These are phyloP conservation scores for Melanitta fusca DNA, from an alignment of 2,797 vertebrate species.

Conservation along the genomic window DNA sequence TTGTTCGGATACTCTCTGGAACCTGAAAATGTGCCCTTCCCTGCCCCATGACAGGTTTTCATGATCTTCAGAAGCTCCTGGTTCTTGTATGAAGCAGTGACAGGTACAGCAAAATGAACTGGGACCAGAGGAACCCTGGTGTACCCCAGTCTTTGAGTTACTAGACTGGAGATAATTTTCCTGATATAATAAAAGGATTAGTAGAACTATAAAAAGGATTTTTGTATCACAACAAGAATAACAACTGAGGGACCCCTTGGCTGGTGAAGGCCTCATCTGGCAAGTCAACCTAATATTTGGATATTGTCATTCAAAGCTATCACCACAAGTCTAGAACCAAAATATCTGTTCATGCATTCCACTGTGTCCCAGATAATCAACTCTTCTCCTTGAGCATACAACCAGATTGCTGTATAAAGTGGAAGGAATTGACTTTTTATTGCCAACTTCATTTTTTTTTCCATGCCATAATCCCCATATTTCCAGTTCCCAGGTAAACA, in stretches of 20 bases:
- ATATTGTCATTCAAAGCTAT: neutral
- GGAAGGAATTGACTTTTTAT: neutral
- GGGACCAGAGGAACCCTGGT: neutral
- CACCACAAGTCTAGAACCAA: neutral
- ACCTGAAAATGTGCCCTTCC: neutral
- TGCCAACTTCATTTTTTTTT: neutral
- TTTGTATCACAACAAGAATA: neutral
- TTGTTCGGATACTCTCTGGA: neutral
- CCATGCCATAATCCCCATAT: neutral
- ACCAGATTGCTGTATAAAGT: rapidly evolving
- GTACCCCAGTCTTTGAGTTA: neutral
- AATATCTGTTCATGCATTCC: neutral
- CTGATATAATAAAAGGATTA: neutral
- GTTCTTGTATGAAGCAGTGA: neutral
- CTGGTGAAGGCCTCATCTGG: neutral
- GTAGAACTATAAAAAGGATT: neutral
- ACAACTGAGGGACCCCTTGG: neutral
- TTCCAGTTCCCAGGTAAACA: neutral
- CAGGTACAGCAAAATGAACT: neutral
- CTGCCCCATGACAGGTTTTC: neutral
- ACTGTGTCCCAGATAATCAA: neutral
- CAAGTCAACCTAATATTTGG: neutral
- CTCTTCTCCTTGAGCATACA: neutral
- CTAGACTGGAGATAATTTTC: neutral
- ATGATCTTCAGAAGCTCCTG: neutral